Evolutionary conservation across 2,113 vertebrate species (phyloP).

Genomic region (Centropristis striata): DNA sequence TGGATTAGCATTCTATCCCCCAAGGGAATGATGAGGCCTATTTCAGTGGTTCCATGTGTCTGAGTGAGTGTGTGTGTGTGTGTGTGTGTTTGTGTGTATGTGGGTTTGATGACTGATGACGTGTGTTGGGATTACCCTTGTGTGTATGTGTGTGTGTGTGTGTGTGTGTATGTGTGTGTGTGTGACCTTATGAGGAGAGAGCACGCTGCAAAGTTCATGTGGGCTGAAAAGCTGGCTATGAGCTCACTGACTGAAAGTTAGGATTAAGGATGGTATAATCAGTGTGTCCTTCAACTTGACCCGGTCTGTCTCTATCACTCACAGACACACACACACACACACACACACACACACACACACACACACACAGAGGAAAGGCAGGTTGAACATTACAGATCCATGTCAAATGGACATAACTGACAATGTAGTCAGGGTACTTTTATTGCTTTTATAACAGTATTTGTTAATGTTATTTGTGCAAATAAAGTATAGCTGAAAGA

Average conservation of each 20-base stretch:
- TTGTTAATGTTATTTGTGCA: too few species aligned
- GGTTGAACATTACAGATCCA: too few species aligned
- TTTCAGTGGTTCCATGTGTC: constrained; percentile 3
- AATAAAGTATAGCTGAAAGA: too few species aligned
- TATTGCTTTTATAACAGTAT: too few species aligned
- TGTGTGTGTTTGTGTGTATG: constrained; percentile 11
- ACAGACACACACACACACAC: background rate
- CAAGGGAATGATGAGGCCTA: constrained; percentile 9
- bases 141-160: constrained; percentile 4
- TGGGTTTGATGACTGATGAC: constrained; percentile 16
- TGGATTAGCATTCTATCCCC: constrained; percentile 37
- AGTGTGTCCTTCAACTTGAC: constrained; percentile 56
- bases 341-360: constrained; percentile 3
- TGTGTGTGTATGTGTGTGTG: constrained; percentile 2
- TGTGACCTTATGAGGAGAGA: constrained; percentile 12
- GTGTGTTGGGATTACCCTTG: background rate
- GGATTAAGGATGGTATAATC: constrained; percentile 60
- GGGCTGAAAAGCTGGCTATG: constrained; percentile 34
- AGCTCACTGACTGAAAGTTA: constrained; percentile 51
- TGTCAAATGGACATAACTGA: too few species aligned
- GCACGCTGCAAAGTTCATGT: constrained; percentile 42
- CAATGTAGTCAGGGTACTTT: too few species aligned
- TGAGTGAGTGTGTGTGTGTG: constrained; percentile 9
- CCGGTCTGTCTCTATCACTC: constrained; percentile 2
- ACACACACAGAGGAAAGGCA: background rate